phyloP scores from a whole-genome alignment of 2,113 vertebrate genomes.

The Ailurus styani region DNA sequence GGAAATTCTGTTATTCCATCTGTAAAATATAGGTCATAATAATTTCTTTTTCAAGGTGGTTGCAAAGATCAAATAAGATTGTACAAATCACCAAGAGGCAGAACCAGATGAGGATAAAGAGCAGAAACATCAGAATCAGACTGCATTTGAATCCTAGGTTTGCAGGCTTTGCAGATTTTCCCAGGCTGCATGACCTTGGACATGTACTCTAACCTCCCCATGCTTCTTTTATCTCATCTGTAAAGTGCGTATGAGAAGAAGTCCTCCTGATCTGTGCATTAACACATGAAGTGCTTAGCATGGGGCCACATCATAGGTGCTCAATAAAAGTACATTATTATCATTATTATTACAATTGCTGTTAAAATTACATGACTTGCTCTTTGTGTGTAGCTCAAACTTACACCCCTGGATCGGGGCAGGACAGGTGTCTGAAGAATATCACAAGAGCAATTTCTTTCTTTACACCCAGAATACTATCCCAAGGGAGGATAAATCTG shows the following conservation, averaged over 20 bases:
- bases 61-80: background rate
- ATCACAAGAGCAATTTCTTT: background rate
- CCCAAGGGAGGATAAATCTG: background rate
- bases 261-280: background rate
- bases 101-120: accelerated
- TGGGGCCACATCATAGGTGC: accelerated
- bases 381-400: background rate
- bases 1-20: background rate
- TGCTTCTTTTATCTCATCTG: background rate
- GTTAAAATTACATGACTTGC: background rate
- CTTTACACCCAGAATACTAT: background rate
- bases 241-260: background rate
- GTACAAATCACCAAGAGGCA: background rate
- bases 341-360: background rate
- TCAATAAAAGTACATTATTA: background rate
- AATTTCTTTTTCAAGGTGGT: background rate
- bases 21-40: background rate
- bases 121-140: background rate
- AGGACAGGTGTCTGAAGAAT: background rate
- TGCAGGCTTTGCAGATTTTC: no score
- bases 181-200: background rate
- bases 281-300: background rate
- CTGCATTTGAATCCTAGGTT: background rate
- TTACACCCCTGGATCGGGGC: background rate
- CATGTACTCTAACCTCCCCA: background rate